Evolutionary conservation across 2,888 invertebrate genomes (phyloP).

Genomic region (Rotaria socialis): DNA sequence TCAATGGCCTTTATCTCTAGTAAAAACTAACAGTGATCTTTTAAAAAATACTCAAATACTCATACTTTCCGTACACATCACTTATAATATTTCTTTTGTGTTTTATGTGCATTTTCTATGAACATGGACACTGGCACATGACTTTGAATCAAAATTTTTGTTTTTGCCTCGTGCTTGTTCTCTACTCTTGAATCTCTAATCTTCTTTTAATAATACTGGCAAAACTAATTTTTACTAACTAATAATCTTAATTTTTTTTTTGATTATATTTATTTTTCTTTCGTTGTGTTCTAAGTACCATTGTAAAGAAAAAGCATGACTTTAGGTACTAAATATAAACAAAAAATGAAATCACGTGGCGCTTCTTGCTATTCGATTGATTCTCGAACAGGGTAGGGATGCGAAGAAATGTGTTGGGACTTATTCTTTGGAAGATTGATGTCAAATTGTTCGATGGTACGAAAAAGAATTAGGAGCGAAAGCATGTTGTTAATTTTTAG

Average conservation of each 20-base stretch:
- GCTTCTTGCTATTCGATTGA: too few relatives aligned
- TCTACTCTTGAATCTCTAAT: neutral
- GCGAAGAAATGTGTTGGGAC: too few relatives aligned
- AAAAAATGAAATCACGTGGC: neutral
- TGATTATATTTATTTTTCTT: neutral
- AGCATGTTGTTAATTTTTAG: too few relatives aligned
- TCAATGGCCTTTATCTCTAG: conserved; percentile 12
- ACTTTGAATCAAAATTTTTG: too few relatives aligned
- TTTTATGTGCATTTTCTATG: neutral
- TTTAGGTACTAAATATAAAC: neutral
- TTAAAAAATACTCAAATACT: neutral
- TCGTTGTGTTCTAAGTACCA: neutral
- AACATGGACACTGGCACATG: too few relatives aligned
- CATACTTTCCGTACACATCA: neutral
- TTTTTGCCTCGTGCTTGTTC: too few relatives aligned
- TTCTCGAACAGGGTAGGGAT: too few relatives aligned
- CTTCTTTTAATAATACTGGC: neutral
- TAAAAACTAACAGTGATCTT: neutral
- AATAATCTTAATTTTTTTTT: neutral
- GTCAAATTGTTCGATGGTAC: too few relatives aligned
- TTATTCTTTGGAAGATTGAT: too few relatives aligned
- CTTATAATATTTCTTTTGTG: neutral
- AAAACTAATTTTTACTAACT: neutral
- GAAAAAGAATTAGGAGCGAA: too few relatives aligned
- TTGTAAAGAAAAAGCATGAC: neutral